Base-by-base conservation (phyloP, 2,113 vertebrate species). In the Salvelinus namaycush region DNA sequence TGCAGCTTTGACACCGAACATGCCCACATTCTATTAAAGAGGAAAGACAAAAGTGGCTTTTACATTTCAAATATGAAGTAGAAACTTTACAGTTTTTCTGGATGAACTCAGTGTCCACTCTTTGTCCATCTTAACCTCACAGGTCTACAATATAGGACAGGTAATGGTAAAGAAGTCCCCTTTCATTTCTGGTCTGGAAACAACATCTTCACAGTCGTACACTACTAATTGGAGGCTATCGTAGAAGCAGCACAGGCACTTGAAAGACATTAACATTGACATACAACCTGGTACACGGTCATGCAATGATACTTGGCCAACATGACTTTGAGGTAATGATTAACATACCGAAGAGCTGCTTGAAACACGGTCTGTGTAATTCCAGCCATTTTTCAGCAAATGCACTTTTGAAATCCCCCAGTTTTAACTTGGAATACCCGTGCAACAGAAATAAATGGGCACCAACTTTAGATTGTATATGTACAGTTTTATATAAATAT, bases 161-260 rank as follows among this genome's bases (percentile, higher is more conserved):
- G 76, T 87, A 90, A 90, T 89, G 89, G 81, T 92, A 92, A 91
- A 93, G 90, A 83, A 60, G 88, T 88, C 89, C 92, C 90, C 90
- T 91, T 93, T 90, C 68, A 90, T 91, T 93, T 90, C 89, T 87
- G 89, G 89, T 80, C 87, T 88, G 91, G 90, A 54, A 88, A 85
- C 77, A 79, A 80, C 80, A 89, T 86, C 84, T 86, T 89, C 83
- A 87, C 81, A 83, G 85, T 89, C 57, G 76, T 84, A 89, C 84
- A 84, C 82, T 82, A 89, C 84, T 79, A 84, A 82, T 82, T 73
- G 81, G 81, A 91, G 91, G 91, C 86, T 90, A 91, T 91, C 81
- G 87, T 87, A 86, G 87, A 93, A 93, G 93, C 91, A 66, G 87
- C 89, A 92, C 93, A 93, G 92, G 92, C 92, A 93, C 91, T 93